Percentiles rank a stretch among this genome's conserved stretches.
phyloP scores from a whole-genome alignment of 2,888 invertebrate genomes.

The Lasioglossum malachurum region DNA sequence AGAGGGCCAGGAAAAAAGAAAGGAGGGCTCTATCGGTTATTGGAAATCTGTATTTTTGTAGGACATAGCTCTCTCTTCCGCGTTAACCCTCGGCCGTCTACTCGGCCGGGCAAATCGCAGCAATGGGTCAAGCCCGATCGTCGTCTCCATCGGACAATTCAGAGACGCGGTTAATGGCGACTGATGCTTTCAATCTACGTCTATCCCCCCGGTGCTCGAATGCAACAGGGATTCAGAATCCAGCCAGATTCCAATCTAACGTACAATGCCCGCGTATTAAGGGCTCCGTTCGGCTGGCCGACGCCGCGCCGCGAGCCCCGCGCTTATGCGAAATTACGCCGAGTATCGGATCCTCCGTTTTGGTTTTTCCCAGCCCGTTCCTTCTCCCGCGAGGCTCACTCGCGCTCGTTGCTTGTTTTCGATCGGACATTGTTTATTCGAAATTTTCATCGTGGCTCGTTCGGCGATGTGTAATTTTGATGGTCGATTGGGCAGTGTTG shows the following conservation, averaged over 20 bases:
- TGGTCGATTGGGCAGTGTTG: neutral
- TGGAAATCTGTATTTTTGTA: conserved; percentile 84
- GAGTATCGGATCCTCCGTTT: conserved; percentile 31
- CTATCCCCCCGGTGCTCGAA: conserved; percentile 43
- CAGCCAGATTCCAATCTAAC: conserved; percentile 70
- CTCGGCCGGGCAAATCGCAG: conserved; percentile 69
- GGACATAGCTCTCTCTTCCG: conserved; percentile 75
- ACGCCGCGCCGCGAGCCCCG: conserved; percentile 27
- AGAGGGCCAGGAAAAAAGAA: conserved; percentile 3
- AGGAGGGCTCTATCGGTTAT: conserved; percentile 80
- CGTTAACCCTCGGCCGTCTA: conserved; percentile 54
- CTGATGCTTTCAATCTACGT: conserved; percentile 64
- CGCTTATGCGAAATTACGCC: conserved; percentile 50
- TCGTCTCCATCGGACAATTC: conserved; percentile 71
- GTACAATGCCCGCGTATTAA: conserved; percentile 72
- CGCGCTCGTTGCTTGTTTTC: neutral
- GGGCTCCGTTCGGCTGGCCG: conserved; percentile 56
- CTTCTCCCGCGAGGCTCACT: conserved; percentile 33
- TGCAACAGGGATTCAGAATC: conserved; percentile 43
- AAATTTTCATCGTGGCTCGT: neutral
- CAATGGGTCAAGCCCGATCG: conserved; percentile 73
- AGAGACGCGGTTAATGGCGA: conserved; percentile 58
- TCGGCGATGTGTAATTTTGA: neutral
- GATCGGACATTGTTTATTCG: neutral
- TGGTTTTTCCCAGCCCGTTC: conserved; percentile 12